These are phyloP conservation scores for Clusia tigrina DNA, from an alignment of 2,888 invertebrate species.

Conservation along the genomic window DNA sequence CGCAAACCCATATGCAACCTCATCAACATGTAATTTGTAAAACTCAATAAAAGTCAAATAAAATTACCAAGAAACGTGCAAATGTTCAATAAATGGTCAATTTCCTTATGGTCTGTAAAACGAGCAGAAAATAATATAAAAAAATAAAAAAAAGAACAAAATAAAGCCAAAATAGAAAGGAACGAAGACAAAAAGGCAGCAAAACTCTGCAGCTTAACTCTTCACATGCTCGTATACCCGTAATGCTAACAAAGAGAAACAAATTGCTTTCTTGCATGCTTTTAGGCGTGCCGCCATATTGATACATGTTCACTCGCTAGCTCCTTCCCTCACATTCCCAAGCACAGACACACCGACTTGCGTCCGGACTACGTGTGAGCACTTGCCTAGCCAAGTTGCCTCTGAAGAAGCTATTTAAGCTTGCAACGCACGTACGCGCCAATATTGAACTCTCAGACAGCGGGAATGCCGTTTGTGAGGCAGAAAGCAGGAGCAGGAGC, in stretches of 20 bases:
- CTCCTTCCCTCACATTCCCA: neutral
- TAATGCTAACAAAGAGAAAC: conserved; percentile 11
- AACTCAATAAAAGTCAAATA: conserved; percentile 58
- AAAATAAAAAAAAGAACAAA: no score
- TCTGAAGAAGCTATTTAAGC: conserved; percentile 41
- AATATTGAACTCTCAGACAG: conserved; percentile 44
- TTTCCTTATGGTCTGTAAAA: no score
- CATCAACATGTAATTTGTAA: conserved; percentile 56
- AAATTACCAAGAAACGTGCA: conserved; percentile 57
- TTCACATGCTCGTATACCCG: conserved; percentile 20
- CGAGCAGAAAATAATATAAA: no score
- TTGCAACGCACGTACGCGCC: conserved; percentile 56
- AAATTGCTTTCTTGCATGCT: conserved; percentile 19
- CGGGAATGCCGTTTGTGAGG: neutral
- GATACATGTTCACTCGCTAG: no score
- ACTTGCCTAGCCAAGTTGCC: conserved; percentile 11
- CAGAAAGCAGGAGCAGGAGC: neutral
- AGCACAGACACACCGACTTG: neutral
- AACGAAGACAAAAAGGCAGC: no score
- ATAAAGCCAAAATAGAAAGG: no score
- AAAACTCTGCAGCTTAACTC: no score
- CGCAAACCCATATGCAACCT: conserved; percentile 6
- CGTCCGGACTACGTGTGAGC: conserved; percentile 6
- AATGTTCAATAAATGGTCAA: conserved; percentile 59
- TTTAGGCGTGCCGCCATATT: conserved; percentile 30